Percentiles rank a stretch among this genome's conserved stretches.
Conservation (phyloP, 1,140 invertebrate genomes). For the Vollenhovia emeryi region DNA sequence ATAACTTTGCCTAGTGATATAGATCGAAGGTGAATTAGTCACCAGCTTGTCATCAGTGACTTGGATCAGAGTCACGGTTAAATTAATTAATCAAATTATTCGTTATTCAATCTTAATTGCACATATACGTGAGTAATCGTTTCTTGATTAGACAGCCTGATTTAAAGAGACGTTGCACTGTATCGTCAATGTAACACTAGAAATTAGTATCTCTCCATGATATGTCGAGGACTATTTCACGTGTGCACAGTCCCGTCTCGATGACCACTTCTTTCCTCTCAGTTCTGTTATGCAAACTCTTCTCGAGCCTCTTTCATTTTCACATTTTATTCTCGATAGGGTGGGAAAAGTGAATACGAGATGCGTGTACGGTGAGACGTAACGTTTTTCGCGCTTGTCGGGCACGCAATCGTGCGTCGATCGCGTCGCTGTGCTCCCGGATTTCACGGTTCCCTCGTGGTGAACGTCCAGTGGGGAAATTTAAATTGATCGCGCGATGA, state of each 20-base stretch:
- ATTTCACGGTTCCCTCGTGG: background rate
- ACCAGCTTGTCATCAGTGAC: background rate
- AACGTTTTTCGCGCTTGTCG: slow-evolving; percentile 8
- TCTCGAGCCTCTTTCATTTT: slow-evolving; percentile 13
- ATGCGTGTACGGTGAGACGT: background rate
- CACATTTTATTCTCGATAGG: background rate
- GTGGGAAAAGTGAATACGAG: background rate
- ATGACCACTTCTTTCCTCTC: slow-evolving; percentile 1
- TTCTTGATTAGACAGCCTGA: background rate
- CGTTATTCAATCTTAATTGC: background rate
- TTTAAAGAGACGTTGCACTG: slow-evolving; percentile 17
- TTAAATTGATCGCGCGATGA: background rate
- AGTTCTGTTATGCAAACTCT: slow-evolving; percentile 13
- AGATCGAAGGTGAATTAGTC: background rate
- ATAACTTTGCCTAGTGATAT: background rate
- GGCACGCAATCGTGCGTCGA: background rate
- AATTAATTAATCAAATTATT: background rate
- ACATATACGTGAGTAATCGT: background rate
- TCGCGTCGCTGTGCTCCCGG: background rate
- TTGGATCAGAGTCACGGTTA: background rate
- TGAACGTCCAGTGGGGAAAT: background rate
- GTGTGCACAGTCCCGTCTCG: slow-evolving; percentile 2
- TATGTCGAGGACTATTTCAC: background rate
- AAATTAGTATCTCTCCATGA: slow-evolving; percentile 4
- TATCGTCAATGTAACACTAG: background rate